Evolutionary conservation across 2,797 vertebrate species (phyloP).

Genomic region (Botia almorhae): DNA sequence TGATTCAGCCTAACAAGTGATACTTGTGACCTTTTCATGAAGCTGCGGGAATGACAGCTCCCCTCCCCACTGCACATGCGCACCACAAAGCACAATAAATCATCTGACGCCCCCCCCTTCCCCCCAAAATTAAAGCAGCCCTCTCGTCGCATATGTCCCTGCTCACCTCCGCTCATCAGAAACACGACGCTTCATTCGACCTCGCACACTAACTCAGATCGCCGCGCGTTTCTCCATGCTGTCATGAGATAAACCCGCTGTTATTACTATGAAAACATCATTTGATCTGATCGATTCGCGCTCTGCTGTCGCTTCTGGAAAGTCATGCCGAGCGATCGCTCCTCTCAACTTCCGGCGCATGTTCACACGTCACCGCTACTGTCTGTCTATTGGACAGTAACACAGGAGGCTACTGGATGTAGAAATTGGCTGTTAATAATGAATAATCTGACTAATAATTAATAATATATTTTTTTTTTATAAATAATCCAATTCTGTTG

Average conservation of each 20-base stretch:
- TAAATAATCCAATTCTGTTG: too few relatives aligned
- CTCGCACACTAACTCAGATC: slow-evolving; percentile 38
- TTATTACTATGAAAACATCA: not conserved
- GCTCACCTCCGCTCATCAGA: not conserved
- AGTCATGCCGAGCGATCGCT: slow-evolving; percentile 1
- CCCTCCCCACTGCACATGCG: slow-evolving; percentile 12
- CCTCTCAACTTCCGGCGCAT: slow-evolving; percentile 50
- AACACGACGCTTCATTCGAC: slow-evolving; percentile 34
- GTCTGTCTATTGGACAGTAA: not conserved
- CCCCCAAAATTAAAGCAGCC: not conserved
- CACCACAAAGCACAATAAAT: not conserved
- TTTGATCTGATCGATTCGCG: not conserved
- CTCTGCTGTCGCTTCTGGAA: not conserved
- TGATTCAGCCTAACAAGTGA: not conserved
- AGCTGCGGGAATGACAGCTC: not conserved
- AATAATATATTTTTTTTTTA: too few relatives aligned
- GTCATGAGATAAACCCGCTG: not conserved
- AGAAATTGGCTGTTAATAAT: too few relatives aligned
- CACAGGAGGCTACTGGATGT: not conserved
- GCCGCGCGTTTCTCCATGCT: not conserved
- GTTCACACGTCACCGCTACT: slow-evolving; percentile 16
- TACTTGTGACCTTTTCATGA: slow-evolving; percentile 14
- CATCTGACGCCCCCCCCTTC: slow-evolving; percentile 21
- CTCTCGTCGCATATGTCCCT: not conserved
- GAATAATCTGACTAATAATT: too few relatives aligned